A percentile compares a stretch with the other conserved stretches of the same genome.
phyloP scores from a whole-genome alignment of 2,888 invertebrate genomes.

The Smittia sp. region DNA sequence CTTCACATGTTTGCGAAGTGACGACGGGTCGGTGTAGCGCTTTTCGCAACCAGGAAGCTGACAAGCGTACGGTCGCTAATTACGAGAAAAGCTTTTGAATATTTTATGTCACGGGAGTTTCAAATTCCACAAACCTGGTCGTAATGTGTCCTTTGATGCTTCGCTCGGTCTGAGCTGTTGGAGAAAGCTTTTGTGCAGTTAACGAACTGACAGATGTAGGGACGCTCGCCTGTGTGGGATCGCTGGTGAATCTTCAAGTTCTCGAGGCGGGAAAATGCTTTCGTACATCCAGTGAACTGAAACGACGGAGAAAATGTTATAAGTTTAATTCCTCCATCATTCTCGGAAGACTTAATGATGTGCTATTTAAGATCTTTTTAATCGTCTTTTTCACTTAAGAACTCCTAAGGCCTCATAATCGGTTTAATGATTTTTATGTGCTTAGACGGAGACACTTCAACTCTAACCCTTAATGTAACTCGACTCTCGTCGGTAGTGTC shows the following conservation, averaged over 20 bases:
- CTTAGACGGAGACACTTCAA: constrained; percentile 7
- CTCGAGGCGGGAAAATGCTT: constrained; percentile 94
- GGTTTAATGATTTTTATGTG: constrained; percentile 39
- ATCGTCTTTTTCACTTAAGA: constrained; percentile 31
- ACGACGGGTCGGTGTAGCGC: constrained; percentile 92
- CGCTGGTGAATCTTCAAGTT: constrained; percentile 94
- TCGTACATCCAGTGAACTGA: constrained; percentile 90
- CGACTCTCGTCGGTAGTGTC: background rate
- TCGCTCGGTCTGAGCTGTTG: constrained; percentile 97
- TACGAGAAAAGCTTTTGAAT: constrained; percentile 43
- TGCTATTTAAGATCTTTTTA: constrained; percentile 31
- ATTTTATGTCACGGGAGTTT: background rate
- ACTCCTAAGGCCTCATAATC: constrained; percentile 13
- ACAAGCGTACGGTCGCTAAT: constrained; percentile 89
- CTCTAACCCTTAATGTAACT: constrained; percentile 16
- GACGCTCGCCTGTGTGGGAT: constrained; percentile 34
- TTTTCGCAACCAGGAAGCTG: constrained; percentile 83
- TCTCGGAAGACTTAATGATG: constrained; percentile 19
- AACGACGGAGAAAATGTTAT: constrained; percentile 47
- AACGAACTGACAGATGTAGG: constrained; percentile 72
- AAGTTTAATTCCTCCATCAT: constrained; percentile 13
- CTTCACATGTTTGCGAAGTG: constrained; percentile 88
- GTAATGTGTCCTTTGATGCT: constrained; percentile 97
- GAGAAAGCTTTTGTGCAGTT: constrained; percentile 96
- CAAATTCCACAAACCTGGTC: constrained; percentile 55